A percentile compares a stretch with the other conserved stretches of the same genome.
Evolutionary conservation across 1,140 invertebrate genomes (phyloP).

Genomic region (Mizuhopecten yessoensis): DNA sequence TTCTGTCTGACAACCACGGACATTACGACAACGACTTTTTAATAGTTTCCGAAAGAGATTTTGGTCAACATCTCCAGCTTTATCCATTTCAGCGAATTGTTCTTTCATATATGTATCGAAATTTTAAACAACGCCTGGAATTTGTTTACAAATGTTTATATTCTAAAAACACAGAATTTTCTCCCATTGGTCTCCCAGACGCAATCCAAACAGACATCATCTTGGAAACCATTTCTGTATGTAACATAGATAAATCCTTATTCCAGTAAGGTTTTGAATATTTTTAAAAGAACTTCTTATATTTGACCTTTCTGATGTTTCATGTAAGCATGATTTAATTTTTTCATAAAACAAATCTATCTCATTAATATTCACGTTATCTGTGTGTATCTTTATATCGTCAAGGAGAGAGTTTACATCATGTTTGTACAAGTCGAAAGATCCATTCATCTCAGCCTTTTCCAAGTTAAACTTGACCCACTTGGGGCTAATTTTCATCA

Average conservation of each 20-base stretch:
- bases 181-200: not conserved
- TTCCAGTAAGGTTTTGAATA: not conserved
- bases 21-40: not conserved
- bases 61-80: not conserved
- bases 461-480: not conserved
- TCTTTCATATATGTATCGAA: not conserved
- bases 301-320: not conserved
- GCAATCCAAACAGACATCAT: not conserved
- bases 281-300: not conserved
- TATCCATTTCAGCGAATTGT: not conserved
- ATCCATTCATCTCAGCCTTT: not conserved
- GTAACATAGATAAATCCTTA: not conserved
- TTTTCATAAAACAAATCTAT: not conserved
- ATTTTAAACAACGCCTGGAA: not conserved
- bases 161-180: not conserved
- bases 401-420: not conserved
- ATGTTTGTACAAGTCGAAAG: not conserved
- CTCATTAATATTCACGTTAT: not conserved
- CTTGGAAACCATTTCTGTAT: conserved; percentile 13
- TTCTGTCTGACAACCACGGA: not conserved
- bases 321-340: not conserved
- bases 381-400: not conserved
- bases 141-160: not conserved
- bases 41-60: not conserved
- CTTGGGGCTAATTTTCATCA: not conserved